Evolutionary conservation across 2,797 vertebrate genomes (phyloP), one percentile per base, ranked within the genome.

Genomic region (Danionella dracula): DNA sequence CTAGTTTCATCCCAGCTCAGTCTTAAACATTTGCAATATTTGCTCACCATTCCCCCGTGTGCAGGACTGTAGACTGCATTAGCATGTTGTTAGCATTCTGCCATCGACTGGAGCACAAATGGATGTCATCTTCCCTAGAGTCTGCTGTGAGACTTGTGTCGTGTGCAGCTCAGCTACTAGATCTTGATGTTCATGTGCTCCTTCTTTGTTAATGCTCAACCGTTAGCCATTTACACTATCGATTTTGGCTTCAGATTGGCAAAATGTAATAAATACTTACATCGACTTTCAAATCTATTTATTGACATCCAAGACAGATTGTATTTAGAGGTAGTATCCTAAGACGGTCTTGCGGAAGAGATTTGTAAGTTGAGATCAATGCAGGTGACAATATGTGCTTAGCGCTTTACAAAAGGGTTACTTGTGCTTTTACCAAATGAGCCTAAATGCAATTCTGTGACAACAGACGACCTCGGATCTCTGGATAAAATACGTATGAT

Each of bases 231-330:
- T 64, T 68, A 35, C 11, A 10, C 12, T 48, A 49, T 63, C 9
- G 70, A 66, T 72, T 68, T 53, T 19, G 64, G 44, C 38, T 70
- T 68, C 38, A 62, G 50, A 66, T 61, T 41, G 44, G 49, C 69
- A 21, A 64, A 69, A 66, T 69, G 61, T 53, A 78, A 68, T 66
- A 62, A 73, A 69, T 64, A 21, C 42, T 64, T 40, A 16, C 23
- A 62, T 56, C 66, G 46, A 56, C 53, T 72, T 75, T 72, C 13
- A 45, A 51, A 56, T 63, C 71, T 49, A 73, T 75, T 38, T 42
- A 73, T 71, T 57, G 56, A 59, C 41, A 44, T 13, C 35, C 2
- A 64, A 61, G 49, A 63, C 54, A 8, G 35, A 41, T 46, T 68
- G 44, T 54, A 66, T 49, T 16, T n/a, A 32, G 41, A 46, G 32